Percentiles rank a stretch among this genome's conserved stretches.
Conservation (phyloP, 1,140 invertebrate species). For the Galendromus occidentalis region DNA sequence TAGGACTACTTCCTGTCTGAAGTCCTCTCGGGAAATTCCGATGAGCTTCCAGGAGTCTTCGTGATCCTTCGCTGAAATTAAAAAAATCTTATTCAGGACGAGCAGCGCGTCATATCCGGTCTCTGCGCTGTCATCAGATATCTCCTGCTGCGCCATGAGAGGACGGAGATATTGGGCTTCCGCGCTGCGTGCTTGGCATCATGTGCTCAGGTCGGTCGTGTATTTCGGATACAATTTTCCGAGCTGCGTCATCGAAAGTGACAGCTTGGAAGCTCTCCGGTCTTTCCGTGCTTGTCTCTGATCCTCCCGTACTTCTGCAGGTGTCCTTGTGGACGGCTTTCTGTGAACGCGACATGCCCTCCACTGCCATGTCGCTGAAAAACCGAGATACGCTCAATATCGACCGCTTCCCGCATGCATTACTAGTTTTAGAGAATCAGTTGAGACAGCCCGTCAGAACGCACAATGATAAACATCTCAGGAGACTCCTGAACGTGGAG, state of each 20-base stretch:
- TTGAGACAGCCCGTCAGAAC: slow-evolving; percentile 58
- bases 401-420: slow-evolving; percentile 34
- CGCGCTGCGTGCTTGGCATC: background rate
- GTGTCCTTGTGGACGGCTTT: slow-evolving; percentile 2
- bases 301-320: background rate
- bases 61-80: background rate
- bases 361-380: background rate
- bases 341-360: background rate
- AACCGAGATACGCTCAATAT: background rate
- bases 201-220: slow-evolving; percentile 5
- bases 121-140: background rate
- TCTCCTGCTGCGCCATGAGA: background rate
- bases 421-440: slow-evolving; percentile 61
- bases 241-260: too few species aligned
- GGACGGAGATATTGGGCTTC: background rate
- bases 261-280: background rate
- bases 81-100: background rate
- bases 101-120: background rate
- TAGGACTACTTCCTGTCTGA: background rate
- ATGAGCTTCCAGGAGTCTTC: background rate
- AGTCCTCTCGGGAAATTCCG: too few species aligned
- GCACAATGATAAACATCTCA: slow-evolving; percentile 39
- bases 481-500: slow-evolving; percentile 13
- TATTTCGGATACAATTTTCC: background rate
- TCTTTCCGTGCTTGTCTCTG: background rate